A percentile compares a stretch with the other conserved stretches of the same genome.
phyloP scores from a whole-genome alignment of 2,797 vertebrate genomes.

The Ataeniobius toweri region DNA sequence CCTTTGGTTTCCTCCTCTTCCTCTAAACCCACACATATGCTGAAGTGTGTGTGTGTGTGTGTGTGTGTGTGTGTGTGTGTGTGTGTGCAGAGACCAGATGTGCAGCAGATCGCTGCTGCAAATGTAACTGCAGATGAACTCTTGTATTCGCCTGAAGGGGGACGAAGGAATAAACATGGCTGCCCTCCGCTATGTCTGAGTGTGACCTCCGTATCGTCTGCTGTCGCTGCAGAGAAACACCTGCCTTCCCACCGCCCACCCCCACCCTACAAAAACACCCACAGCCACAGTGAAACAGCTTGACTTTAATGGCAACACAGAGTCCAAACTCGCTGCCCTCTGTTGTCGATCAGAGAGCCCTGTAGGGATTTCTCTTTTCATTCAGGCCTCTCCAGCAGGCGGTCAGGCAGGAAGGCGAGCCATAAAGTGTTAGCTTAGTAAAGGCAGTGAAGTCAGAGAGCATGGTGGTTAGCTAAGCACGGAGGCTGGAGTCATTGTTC shows the following conservation, averaged over 20 bases:
- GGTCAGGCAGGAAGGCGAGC: constrained; percentile 33
- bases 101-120: constrained; percentile 70
- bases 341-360: constrained; percentile 31
- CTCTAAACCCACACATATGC: constrained; percentile 77
- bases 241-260: constrained; percentile 27
- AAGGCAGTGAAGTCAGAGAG: constrained; percentile 59
- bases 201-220: constrained; percentile 45
- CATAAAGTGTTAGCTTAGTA: constrained; percentile 59
- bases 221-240: constrained; percentile 25
- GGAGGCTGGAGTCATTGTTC: constrained; percentile 64
- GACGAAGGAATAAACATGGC: constrained; percentile 49
- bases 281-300: constrained; percentile 38
- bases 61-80: constrained; percentile 37
- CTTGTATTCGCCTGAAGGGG: constrained; percentile 63
- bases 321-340: constrained; percentile 22
- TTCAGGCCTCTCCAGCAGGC: constrained; percentile 44
- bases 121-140: constrained; percentile 66
- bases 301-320: constrained; percentile 21
- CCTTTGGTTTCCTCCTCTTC: constrained; percentile 78
- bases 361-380: constrained; percentile 53
- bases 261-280: constrained; percentile 23
- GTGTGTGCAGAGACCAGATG: constrained; percentile 74
- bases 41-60: constrained; percentile 39
- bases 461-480: constrained; percentile 51
- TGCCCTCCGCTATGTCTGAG: constrained; percentile 11